Evolutionary conservation across 1,140 invertebrate genomes (phyloP).

Genomic region (Bombus confusus): DNA sequence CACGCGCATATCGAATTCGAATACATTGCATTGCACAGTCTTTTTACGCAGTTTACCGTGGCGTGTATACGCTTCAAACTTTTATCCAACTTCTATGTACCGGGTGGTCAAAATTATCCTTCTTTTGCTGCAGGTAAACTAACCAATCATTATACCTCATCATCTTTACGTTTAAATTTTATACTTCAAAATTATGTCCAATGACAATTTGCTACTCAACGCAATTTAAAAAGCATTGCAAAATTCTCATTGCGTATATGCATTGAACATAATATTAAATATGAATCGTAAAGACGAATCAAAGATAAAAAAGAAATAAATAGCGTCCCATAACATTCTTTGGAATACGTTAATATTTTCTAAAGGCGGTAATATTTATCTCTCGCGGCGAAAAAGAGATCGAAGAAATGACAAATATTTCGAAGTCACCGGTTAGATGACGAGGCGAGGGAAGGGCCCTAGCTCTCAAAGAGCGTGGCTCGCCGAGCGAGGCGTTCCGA

Average conservation of each 20-base stretch:
- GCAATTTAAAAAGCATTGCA: background rate
- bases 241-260: background rate
- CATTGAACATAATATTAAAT: too few relatives aligned
- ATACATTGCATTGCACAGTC: conserved; percentile 15
- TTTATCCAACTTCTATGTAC: conserved; percentile 31
- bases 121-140: background rate
- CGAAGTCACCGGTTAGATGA: conserved; percentile 70
- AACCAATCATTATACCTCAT: too few relatives aligned
- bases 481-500: conserved; percentile 79
- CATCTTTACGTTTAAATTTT: background rate
- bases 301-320: background rate
- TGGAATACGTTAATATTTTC: conserved; percentile 24
- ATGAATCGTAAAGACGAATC: background rate
- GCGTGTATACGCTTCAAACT: conserved; percentile 25
- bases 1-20: conserved; percentile 35
- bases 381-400: conserved; percentile 32
- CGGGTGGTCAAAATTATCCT: conserved; percentile 6
- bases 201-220: background rate
- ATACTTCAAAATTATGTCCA: too few relatives aligned
- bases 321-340: background rate
- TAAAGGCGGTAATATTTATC: conserved; percentile 22
- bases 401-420: conserved; percentile 53
- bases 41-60: conserved; percentile 32
- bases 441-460: conserved; percentile 65
- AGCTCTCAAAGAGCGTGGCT: conserved; percentile 67